These are phyloP conservation scores for Sebastes umbrosus DNA, from an alignment of 2,797 vertebrate species.

Conservation along the genomic window DNA sequence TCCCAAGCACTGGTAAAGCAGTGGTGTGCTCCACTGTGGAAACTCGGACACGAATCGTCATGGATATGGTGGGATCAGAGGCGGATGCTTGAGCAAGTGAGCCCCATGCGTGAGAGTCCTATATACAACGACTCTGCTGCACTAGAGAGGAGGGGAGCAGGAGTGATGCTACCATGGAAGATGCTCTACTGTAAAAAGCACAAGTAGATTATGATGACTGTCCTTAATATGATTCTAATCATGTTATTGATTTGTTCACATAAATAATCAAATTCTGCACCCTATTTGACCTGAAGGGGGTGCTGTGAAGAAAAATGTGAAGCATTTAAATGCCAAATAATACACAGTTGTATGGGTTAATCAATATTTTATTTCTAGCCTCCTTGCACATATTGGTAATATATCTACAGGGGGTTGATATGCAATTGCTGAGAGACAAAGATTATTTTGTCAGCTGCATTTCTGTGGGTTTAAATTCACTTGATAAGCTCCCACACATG, in stretches of 20 bases:
- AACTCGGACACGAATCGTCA: slow-evolving; percentile 46
- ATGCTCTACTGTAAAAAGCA: neutral
- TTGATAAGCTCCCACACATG: neutral
- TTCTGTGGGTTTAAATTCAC: neutral
- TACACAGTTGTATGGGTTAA: neutral
- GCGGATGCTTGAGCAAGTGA: slow-evolving; percentile 41
- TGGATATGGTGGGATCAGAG: slow-evolving; percentile 61
- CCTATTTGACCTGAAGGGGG: slow-evolving; percentile 17
- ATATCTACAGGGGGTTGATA: neutral
- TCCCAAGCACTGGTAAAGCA: slow-evolving; percentile 60
- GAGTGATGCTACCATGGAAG: neutral
- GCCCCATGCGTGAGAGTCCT: slow-evolving; percentile 20
- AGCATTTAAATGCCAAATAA: neutral
- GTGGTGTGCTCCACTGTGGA: slow-evolving; percentile 47
- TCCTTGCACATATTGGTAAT: neutral
- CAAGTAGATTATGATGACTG: neutral
- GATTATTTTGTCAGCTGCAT: neutral
- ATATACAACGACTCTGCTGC: slow-evolving; percentile 6
- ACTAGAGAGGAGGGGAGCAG: neutral
- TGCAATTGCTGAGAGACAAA: neutral
- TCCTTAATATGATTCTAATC: neutral
- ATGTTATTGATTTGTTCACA: neutral
- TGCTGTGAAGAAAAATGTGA: neutral
- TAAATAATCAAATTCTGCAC: neutral
- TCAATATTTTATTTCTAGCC: neutral